phyloP scores from a whole-genome alignment of 2,113 vertebrate genomes.

The Istiophorus platypterus region DNA sequence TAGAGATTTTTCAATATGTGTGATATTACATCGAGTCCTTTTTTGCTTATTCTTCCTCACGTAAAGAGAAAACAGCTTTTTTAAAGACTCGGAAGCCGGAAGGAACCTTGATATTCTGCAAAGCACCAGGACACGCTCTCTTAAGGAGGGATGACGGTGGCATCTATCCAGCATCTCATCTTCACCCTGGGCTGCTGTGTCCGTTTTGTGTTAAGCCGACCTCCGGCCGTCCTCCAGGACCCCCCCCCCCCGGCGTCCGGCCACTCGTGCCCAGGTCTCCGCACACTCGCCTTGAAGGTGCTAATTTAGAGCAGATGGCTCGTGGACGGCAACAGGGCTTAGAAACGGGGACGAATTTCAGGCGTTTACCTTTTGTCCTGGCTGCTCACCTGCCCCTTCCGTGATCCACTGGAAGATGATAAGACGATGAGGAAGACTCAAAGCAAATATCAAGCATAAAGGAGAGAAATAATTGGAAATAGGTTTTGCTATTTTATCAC shows the following conservation, averaged over 20 bases:
- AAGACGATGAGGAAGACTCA: conserved; percentile 5
- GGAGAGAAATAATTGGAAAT: background rate
- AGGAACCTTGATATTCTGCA: too few relatives aligned
- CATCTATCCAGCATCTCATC: too few relatives aligned
- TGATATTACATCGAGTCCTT: background rate
- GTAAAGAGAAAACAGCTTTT: too few relatives aligned
- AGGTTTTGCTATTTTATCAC: background rate
- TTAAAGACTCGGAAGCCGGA: too few relatives aligned
- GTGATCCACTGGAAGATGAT: background rate
- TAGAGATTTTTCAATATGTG: background rate
- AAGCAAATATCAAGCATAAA: background rate
- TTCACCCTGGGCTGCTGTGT: background rate
- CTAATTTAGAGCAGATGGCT: conserved; percentile 76
- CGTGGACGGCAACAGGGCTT: conserved; percentile 41
- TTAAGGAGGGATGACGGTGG: too few relatives aligned
- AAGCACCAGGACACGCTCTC: too few relatives aligned
- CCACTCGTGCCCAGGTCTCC: conserved; percentile 47
- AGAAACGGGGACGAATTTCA: conserved; percentile 37
- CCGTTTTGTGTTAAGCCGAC: background rate
- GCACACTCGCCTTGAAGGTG: conserved; percentile 63
- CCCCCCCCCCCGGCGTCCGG: conserved; percentile 33
- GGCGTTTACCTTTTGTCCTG: conserved; percentile 32
- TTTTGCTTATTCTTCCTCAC: too few relatives aligned
- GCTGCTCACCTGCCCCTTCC: conserved; percentile 18
- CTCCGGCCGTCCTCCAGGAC: background rate